Evolutionary conservation across 2,797 vertebrate genomes (phyloP).

Genomic region (Poliocrania exsul): DNA sequence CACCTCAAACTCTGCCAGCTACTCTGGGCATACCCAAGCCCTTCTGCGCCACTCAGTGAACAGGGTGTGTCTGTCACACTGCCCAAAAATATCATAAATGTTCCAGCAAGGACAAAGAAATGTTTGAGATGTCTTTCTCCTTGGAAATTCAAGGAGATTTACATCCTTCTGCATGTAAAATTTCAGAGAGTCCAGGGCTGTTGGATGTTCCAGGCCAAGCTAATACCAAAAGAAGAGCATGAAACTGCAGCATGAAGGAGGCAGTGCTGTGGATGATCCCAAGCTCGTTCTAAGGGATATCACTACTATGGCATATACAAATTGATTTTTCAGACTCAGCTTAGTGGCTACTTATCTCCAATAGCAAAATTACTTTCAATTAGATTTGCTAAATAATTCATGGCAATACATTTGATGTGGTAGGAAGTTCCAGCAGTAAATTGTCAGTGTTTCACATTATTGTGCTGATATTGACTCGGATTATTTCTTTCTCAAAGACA

Average conservation of each 20-base stretch:
- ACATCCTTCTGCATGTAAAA: neutral
- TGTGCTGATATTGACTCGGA: neutral
- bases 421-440: neutral
- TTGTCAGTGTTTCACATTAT: neutral
- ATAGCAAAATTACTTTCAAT: constrained; percentile 45
- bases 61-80: accelerated
- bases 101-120: neutral
- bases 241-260: neutral
- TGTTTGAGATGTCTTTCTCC: neutral
- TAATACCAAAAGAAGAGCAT: neutral
- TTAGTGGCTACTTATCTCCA: constrained; percentile 27
- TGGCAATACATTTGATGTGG: neutral
- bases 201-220: neutral
- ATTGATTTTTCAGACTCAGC: constrained; percentile 23
- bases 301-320: neutral
- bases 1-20: accelerated
- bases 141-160: neutral
- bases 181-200: neutral
- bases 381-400: constrained; percentile 64
- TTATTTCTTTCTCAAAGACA: neutral
- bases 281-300: neutral
- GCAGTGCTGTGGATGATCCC: neutral
- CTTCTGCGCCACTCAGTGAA: accelerated
- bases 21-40: neutral
- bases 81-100: neutral